A percentile compares a stretch with the other conserved stretches of the same genome.
Evolutionary conservation across 2,888 invertebrate species (phyloP).

Genomic region (Helleia helle): DNA sequence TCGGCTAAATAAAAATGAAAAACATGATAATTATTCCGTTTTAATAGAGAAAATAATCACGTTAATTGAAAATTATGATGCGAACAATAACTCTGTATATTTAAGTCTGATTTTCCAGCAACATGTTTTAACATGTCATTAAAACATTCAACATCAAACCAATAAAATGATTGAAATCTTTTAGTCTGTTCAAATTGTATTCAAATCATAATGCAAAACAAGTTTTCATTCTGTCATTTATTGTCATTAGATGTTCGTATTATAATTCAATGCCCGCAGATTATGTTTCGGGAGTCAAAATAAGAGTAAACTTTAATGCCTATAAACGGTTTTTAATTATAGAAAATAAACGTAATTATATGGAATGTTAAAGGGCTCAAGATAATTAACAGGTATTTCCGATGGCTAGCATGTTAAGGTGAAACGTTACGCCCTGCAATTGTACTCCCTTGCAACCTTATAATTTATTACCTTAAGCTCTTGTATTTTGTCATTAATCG

Average conservation of each 20-base stretch:
- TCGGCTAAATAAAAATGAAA: too few relatives aligned
- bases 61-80: too few relatives aligned
- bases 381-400: slow-evolving; percentile 1
- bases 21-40: too few relatives aligned
- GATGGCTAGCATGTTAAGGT: slow-evolving; percentile 5
- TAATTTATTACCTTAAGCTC: slow-evolving; percentile 2
- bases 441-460: background rate
- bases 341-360: background rate
- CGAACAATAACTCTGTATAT: too few relatives aligned
- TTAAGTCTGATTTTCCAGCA: too few relatives aligned
- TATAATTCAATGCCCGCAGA: background rate
- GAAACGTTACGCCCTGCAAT: slow-evolving; percentile 6
- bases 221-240: background rate
- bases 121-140: too few relatives aligned
- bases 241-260: background rate
- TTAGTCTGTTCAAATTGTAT: too few relatives aligned
- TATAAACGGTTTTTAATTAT: background rate
- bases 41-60: too few relatives aligned
- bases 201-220: too few relatives aligned
- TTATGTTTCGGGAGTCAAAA: background rate
- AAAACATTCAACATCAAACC: too few relatives aligned
- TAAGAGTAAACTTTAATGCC: background rate
- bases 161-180: too few relatives aligned
- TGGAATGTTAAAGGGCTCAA: background rate
- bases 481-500: slow-evolving; percentile 4